Percentiles rank a stretch among this genome's conserved stretches.
phyloP scores from a whole-genome alignment of 2,797 vertebrate species.

The Thamnophis elegans region DNA sequence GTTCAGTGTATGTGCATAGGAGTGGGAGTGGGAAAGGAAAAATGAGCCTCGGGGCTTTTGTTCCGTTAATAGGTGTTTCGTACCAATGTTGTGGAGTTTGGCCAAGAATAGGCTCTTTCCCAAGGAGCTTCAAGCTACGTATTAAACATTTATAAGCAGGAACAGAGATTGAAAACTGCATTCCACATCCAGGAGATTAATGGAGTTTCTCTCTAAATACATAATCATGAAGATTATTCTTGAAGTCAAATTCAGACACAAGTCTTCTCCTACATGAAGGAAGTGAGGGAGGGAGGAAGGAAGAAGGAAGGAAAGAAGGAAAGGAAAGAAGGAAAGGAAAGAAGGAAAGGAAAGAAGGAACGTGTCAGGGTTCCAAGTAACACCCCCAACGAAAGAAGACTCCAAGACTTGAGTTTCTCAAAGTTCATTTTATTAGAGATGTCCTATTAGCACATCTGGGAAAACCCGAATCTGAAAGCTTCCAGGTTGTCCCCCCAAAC shows the following conservation, averaged over 20 bases:
- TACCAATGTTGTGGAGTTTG: slow-evolving; percentile 46
- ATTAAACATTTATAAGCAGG: slow-evolving; percentile 58
- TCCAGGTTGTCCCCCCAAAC: no score
- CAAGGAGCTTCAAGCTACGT: slow-evolving; percentile 45
- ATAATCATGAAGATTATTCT: neutral
- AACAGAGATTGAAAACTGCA: slow-evolving; percentile 40
- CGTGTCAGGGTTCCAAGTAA: no score
- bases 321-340: rapidly evolving
- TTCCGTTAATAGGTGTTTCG: slow-evolving; percentile 47
- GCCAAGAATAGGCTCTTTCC: slow-evolving; percentile 33
- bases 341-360: neutral
- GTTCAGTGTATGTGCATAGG: neutral
- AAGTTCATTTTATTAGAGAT: no score
- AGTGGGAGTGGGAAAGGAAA: neutral
- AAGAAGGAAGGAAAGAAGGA: rapidly evolving
- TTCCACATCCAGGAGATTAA: slow-evolving; percentile 46
- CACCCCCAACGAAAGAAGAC: no score
- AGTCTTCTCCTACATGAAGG: neutral
- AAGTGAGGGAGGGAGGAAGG: neutral
- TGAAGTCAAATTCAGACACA: neutral
- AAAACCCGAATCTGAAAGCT: no score
- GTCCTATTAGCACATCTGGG: no score
- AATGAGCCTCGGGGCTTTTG: slow-evolving; percentile 41
- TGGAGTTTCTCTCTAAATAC: slow-evolving; percentile 25
- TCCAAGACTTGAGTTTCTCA: no score